Evolutionary conservation across 2,888 invertebrate genomes (phyloP).

Genomic region (Erpobdella octoculata): DNA sequence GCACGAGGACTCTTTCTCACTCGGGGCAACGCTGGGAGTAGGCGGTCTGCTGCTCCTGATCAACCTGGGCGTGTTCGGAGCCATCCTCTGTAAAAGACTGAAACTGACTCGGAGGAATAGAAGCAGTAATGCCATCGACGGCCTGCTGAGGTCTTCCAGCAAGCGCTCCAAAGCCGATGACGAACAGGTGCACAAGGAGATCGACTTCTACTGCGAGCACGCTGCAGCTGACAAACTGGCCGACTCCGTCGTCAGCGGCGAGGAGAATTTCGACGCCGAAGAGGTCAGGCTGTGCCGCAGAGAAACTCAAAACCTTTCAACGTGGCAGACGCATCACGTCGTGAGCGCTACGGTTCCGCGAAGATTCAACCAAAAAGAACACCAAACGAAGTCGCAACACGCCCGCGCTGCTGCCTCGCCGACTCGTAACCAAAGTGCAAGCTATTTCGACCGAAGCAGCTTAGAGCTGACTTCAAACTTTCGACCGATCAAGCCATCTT

Average conservation of each 20-base stretch:
- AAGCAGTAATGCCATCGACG: neutral
- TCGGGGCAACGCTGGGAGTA: constrained; percentile 8
- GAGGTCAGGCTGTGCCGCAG: neutral
- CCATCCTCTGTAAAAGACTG: constrained; percentile 11
- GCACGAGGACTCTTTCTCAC: constrained; percentile 4
- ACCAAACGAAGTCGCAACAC: no score
- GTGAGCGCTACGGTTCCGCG: no score
- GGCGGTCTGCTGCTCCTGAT: constrained; percentile 3
- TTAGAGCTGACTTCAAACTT: no score
- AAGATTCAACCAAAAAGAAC: neutral
- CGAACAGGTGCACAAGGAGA: neutral
- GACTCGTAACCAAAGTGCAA: no score
- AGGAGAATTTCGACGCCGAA: neutral
- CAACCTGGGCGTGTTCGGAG: constrained; percentile 15
- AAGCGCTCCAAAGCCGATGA: neutral
- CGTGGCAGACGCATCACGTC: neutral
- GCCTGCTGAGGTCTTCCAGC: neutral
- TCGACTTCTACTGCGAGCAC: constrained; percentile 7
- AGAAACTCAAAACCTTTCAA: neutral
- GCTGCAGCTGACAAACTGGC: neutral
- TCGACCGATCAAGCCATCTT: no score
- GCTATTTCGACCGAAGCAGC: no score
- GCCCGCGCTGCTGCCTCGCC: no score
- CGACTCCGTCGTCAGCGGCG: neutral
- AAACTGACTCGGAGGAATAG: neutral